phyloP scores from a whole-genome alignment of 2,113 vertebrate genomes.

The Triplophysa siluroides region DNA sequence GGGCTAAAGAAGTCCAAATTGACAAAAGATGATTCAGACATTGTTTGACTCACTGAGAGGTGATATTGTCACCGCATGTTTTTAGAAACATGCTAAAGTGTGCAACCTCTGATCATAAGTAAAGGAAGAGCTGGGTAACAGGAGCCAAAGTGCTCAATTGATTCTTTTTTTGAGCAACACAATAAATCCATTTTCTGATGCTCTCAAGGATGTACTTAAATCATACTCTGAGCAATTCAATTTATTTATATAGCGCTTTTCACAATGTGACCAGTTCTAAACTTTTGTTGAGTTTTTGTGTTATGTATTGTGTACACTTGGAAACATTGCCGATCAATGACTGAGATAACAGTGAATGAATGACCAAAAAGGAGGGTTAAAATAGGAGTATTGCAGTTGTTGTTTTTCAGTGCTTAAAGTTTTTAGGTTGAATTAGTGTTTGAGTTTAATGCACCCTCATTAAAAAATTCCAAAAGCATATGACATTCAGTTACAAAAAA shows the following conservation, averaged over 20 bases:
- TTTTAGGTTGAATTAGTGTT: slow-evolving; percentile 55
- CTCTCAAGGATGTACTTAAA: neutral
- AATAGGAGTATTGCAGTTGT: neutral
- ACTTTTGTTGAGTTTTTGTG: neutral
- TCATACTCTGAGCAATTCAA: neutral
- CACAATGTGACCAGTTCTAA: neutral
- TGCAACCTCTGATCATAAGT: neutral
- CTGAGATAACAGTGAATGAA: neutral
- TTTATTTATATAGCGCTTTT: too few relatives aligned
- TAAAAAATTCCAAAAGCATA: slow-evolving; percentile 54
- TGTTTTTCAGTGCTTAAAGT: slow-evolving; percentile 47
- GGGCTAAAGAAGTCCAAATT: neutral
- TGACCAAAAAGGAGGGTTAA: neutral
- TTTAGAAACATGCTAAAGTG: neutral
- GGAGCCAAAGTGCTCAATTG: slow-evolving; percentile 11
- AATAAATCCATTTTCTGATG: slow-evolving; percentile 1
- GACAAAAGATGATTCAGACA: neutral
- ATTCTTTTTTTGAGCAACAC: neutral
- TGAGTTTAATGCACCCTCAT: slow-evolving; percentile 56
- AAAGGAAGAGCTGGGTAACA: neutral
- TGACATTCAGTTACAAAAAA: slow-evolving; percentile 59
- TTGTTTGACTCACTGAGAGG: neutral
- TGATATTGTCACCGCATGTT: neutral
- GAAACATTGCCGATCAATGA: neutral
- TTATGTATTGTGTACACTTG: neutral